Base-by-base conservation (phyloP, 2,113 vertebrate genomes). In the Bujurquina vittata region DNA sequence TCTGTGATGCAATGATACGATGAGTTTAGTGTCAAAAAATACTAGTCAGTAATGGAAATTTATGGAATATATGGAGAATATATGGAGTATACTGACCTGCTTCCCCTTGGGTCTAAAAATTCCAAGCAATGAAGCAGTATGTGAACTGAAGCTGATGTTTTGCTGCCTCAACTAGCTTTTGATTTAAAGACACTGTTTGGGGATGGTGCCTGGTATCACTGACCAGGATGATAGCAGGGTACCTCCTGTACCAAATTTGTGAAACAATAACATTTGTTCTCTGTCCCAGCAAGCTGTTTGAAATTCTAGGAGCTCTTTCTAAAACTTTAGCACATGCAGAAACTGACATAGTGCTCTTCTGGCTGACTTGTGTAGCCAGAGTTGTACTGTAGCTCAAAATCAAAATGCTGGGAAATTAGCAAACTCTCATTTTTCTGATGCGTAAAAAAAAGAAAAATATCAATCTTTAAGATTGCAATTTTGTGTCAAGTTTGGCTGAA, bases 1-100 rank as follows among this genome's bases (percentile, higher is more conserved):
- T 59, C 58, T 62, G 1, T 88, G 87, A 91, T 74, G 84, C 87
- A 86, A 86, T 82, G 80, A 74, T 83, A 23, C 17, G 1, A 59
- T 72, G 79, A 82, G 69, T 60, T 76, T 33, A 6, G 60, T 33
- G 26, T 14, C 49, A 49, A 65, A 49, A 65, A 60, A 86, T 84
- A 17, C 59, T 23, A 22, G 73, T 62, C 67, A 83, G 18, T 81
- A 86, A 80, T 43, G 77, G 46, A 20, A 10, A 61, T 84, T 84
- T 84, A 52, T 57, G 67, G 43, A 80, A 69, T 63, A 12, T 61
- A 26, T 26, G 3, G 26, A 26, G 26, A 26, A 26, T 26, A 26
- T 26, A 26, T 26, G 26, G 49, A 77, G 75, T 79, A 65, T 81
- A 84, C 5, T 63, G 75, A 82, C 82, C 72, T 77, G 18, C 33